phyloP scores from a whole-genome alignment of 2,888 invertebrate species.

The Mythimna albipuncta region DNA sequence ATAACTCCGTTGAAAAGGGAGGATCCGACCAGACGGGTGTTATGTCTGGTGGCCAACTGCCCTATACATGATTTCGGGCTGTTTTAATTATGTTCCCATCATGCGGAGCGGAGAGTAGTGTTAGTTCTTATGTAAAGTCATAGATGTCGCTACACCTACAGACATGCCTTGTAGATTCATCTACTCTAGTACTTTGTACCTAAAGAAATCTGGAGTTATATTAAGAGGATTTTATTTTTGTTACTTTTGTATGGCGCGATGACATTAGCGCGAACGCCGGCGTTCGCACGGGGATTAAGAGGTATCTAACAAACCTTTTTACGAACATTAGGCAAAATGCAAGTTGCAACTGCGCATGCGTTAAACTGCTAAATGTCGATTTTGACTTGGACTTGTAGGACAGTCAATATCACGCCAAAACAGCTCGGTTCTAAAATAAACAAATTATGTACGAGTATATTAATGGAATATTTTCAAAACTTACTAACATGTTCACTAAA shows the following conservation, averaged over 20 bases:
- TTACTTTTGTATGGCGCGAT: neutral
- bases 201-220: neutral
- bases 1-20: too few relatives aligned
- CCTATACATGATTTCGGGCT: too few relatives aligned
- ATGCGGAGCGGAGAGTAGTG: too few relatives aligned
- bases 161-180: neutral
- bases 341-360: conserved; percentile 41
- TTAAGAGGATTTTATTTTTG: neutral
- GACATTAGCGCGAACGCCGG: too few relatives aligned
- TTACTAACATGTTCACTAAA: conserved; percentile 26
- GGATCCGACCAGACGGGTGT: too few relatives aligned
- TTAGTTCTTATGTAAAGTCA: too few relatives aligned
- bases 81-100: too few relatives aligned
- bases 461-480: conserved; percentile 13
- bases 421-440: conserved; percentile 5
- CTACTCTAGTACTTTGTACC: neutral
- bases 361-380: conserved; percentile 47
- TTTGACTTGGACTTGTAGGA: conserved; percentile 22
- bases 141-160: too few relatives aligned
- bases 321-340: neutral
- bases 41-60: too few relatives aligned
- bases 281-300: too few relatives aligned
- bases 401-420: conserved; percentile 16
- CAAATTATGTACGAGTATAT: conserved; percentile 30
- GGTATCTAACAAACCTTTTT: conserved; percentile 13